Evolutionary conservation across 1,140 invertebrate genomes (phyloP).

Genomic region (Sycobia sp.): DNA sequence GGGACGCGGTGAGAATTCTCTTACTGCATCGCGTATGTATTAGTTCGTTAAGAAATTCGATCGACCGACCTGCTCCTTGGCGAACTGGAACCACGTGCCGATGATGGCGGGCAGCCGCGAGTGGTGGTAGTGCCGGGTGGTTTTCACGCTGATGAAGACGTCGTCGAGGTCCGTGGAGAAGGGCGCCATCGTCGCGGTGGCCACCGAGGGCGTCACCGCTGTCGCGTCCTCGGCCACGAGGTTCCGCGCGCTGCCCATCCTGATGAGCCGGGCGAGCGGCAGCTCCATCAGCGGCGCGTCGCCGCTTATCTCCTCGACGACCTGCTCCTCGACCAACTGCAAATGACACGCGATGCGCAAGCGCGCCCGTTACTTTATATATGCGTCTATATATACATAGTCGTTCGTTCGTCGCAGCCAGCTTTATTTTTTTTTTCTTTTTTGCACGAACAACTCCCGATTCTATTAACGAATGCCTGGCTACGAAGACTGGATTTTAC

Average conservation of each 20-base stretch:
- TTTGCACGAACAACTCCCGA: too few species aligned
- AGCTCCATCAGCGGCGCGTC: conserved; percentile 37
- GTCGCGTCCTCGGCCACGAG: conserved; percentile 39
- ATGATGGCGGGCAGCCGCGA: conserved; percentile 84
- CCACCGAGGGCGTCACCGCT: conserved; percentile 56
- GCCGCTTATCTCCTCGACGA: conserved; percentile 41
- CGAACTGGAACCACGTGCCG: conserved; percentile 91
- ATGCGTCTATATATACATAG: too few species aligned
- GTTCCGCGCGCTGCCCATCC: not conserved
- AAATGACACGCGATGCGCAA: conserved; percentile 10
- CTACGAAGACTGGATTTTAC: too few species aligned
- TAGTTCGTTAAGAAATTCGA: too few species aligned
- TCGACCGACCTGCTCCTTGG: conserved; percentile 81
- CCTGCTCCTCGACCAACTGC: conserved; percentile 49
- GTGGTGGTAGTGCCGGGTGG: conserved; percentile 85
- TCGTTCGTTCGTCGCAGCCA: too few species aligned
- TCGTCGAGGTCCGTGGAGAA: conserved; percentile 78
- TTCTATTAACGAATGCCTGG: too few species aligned
- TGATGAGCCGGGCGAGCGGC: conserved; percentile 36
- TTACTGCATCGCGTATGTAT: too few species aligned
- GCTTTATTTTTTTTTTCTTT: too few species aligned
- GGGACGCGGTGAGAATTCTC: too few species aligned
- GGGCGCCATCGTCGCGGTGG: conserved; percentile 67
- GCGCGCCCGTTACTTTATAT: too few species aligned
- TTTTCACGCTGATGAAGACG: conserved; percentile 94